These are phyloP conservation scores for Thalassoma bifasciatum DNA, from an alignment of 2,113 vertebrate genomes.

Conservation along the genomic window DNA sequence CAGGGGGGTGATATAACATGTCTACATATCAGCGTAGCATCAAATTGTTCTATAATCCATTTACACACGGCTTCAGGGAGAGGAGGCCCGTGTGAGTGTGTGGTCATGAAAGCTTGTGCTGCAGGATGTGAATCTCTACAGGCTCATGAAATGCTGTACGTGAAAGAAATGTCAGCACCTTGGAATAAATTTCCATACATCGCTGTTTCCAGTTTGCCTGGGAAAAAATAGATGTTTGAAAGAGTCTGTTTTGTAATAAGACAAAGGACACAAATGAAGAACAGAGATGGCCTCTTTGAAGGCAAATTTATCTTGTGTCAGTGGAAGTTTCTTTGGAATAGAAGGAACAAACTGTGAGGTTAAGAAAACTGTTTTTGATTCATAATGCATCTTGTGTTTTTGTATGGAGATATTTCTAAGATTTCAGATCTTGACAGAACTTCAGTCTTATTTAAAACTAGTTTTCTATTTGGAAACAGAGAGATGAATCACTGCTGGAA, in stretches of 20 bases:
- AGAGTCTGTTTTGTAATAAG: slow-evolving; percentile 10
- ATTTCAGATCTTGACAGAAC: slow-evolving; percentile 3
- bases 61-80: slow-evolving; percentile 13
- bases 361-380: too few relatives aligned
- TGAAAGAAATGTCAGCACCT: slow-evolving; percentile 12
- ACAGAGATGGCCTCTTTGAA: neutral
- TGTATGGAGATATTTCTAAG: neutral
- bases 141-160: slow-evolving; percentile 1
- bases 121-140: slow-evolving; percentile 21
- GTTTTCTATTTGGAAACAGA: neutral
- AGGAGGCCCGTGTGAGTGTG: neutral
- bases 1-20: neutral
- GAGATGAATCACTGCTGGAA: neutral
- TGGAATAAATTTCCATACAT: neutral
- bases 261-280: neutral
- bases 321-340: neutral
- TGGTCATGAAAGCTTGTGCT: slow-evolving; percentile 3
- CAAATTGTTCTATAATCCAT: slow-evolving; percentile 49
- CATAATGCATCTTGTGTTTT: neutral
- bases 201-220: neutral
- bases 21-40: slow-evolving; percentile 18
- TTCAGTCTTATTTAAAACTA: neutral
- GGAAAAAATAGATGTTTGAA: neutral
- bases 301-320: neutral
- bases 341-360: neutral